Conservation (phyloP, 2,113 vertebrate genomes). For the Enhydra lutris region DNA sequence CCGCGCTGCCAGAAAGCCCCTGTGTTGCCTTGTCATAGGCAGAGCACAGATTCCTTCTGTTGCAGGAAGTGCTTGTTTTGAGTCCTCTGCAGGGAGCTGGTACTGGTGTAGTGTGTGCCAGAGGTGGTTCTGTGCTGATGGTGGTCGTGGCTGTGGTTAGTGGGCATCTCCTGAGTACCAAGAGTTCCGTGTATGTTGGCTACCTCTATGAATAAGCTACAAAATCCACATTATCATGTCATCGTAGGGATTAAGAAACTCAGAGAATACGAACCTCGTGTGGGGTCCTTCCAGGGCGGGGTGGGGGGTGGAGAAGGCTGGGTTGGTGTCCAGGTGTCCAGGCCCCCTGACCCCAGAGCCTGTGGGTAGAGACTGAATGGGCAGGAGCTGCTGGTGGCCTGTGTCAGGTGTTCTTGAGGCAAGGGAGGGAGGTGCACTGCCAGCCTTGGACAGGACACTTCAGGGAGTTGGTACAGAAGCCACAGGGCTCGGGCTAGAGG, state of each 20-base stretch:
- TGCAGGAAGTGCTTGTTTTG: neutral
- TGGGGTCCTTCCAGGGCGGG: neutral
- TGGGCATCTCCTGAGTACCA: neutral
- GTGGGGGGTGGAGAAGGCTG: neutral
- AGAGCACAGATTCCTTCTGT: neutral
- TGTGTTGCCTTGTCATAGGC: neutral
- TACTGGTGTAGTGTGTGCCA: fast-evolving
- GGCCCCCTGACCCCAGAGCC: neutral
- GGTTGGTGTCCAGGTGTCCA: neutral
- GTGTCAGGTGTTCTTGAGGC: fast-evolving
- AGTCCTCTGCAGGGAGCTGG: neutral
- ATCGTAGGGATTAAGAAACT: neutral
- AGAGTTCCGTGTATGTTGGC: neutral
- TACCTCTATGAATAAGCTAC: neutral
- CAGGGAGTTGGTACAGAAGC: fast-evolving
- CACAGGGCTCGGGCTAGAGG: fast-evolving
- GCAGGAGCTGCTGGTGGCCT: fast-evolving
- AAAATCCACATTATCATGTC: fast-evolving
- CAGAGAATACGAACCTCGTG: neutral
- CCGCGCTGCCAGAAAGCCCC: neutral
- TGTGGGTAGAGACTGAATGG: neutral
- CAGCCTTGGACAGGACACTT: fast-evolving
- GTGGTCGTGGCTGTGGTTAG: fast-evolving
- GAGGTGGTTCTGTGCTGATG: neutral
- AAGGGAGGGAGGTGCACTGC: neutral